Base-by-base conservation (phyloP, 2,888 invertebrate species). In the Diadromus collaris region DNA sequence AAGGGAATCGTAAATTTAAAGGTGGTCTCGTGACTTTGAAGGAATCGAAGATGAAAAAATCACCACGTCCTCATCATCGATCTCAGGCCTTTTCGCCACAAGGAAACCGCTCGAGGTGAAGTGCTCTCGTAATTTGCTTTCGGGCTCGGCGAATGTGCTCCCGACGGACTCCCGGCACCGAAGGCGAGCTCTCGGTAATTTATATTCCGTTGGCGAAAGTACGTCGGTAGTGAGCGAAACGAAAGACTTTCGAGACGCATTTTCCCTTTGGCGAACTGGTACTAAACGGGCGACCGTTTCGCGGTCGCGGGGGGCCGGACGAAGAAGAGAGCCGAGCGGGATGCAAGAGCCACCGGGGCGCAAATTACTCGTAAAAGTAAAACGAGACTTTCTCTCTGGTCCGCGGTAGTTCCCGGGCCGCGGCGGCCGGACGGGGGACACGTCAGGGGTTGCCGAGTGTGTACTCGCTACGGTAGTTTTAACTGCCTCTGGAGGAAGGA, bases 331-430 rank as follows among this genome's bases (percentile, higher is more conserved):
- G 41, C 68, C n/a, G 56, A 41, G 24, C 56, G 27, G 27, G 24
- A 34, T 51, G 71, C 19, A 48, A 48, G 54, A 32, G 70, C 48
- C 38, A 68, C 56, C 70, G 68, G 54, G 64, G 81, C 69, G 81
- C 78, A 83, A 82, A 83, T 82, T 81, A 82, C 83, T 83, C 81
- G 83, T 82, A 82, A 82, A 79, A 79, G 80, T 81, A 77, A 80
- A 79, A 81, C 75, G 79, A 76, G 27, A 29, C 51, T 19, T 24
- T 51, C 29, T 54, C 74, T 63, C 68, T 48, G 63, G 67, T 68
- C 71, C 63, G 65, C 21, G 51, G 69, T 41, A 64, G 44, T 69
- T 44, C 58, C 29, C 32, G 19, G 34, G 58, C 34, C 32, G n/a
- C n/a, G n/a, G n/a, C n/a, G n/a, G 32, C 5, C 19, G 34, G 21